These are phyloP conservation scores for Cremastobaeus sp. DNA, from an alignment of 2,888 invertebrate genomes.

Conservation along the genomic window DNA sequence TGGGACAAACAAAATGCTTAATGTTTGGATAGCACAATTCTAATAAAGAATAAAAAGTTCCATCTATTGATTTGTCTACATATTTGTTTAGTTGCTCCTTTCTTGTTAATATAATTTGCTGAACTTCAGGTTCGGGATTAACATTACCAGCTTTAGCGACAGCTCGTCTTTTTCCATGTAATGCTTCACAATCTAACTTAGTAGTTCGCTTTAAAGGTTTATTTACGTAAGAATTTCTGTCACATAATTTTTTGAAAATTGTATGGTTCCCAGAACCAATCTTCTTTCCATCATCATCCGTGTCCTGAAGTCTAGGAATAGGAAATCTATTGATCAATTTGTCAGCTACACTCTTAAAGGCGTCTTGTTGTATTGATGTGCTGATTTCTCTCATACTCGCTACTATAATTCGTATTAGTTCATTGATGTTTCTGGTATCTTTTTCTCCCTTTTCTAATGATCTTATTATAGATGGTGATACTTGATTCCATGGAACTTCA, in stretches of 20 bases:
- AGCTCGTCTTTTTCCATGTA: too few relatives aligned
- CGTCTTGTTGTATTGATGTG: conserved; percentile 50
- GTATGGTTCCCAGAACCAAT: conserved; percentile 63
- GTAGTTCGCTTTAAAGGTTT: too few relatives aligned
- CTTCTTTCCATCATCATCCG: conserved; percentile 62
- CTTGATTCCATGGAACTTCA: neutral
- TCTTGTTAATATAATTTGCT: too few relatives aligned
- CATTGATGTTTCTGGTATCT: neutral
- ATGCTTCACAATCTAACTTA: too few relatives aligned
- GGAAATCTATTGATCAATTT: conserved; percentile 63
- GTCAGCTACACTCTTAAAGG: conserved; percentile 58
- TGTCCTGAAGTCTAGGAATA: conserved; percentile 58
- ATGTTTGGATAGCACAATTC: too few relatives aligned
- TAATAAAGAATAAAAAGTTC: too few relatives aligned
- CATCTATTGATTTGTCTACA: too few relatives aligned
- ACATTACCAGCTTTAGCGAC: too few relatives aligned
- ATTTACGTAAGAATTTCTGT: too few relatives aligned
- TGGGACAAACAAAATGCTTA: too few relatives aligned
- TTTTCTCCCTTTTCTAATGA: conserved; percentile 7
- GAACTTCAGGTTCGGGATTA: too few relatives aligned
- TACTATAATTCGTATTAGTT: neutral
- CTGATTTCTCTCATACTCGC: conserved; percentile 51
- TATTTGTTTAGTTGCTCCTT: too few relatives aligned
- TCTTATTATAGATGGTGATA: neutral
- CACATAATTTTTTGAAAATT: conserved; percentile 56